A percentile compares a stretch with the other conserved stretches of the same genome.
Evolutionary conservation across 2,113 vertebrate species (phyloP).

Genomic region (Rhipidura dahli): DNA sequence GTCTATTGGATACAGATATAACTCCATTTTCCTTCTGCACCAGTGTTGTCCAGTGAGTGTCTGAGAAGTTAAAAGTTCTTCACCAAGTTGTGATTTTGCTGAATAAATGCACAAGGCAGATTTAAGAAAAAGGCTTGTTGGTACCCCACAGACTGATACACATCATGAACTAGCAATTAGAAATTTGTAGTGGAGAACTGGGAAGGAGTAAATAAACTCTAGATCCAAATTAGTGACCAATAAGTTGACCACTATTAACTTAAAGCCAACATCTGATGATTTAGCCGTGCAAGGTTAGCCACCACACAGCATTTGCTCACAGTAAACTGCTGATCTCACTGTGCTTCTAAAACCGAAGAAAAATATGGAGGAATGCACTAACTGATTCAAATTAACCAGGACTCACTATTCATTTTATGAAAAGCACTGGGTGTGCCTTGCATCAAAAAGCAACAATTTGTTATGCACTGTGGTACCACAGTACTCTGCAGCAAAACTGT

Average conservation of each 20-base stretch:
- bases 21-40: neutral
- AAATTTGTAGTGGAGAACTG: neutral
- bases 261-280: neutral
- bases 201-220: neutral
- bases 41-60: neutral
- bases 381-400: slow-evolving; percentile 51
- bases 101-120: neutral
- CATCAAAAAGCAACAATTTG: slow-evolving; percentile 60
- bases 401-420: slow-evolving; percentile 45
- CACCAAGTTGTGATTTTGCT: neutral
- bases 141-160: neutral
- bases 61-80: neutral
- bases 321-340: slow-evolving; percentile 11
- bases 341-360: slow-evolving; percentile 25
- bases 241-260: neutral
- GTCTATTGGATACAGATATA: neutral
- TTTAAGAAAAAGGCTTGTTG: no score
- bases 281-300: neutral
- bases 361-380: slow-evolving; percentile 41
- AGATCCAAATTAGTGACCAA: neutral
- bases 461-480: slow-evolving; percentile 10
- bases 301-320: neutral
- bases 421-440: slow-evolving; percentile 53
- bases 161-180: neutral
- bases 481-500: slow-evolving; percentile 38